Base-by-base conservation (phyloP, 1,140 invertebrate genomes). In the Amyelois transitella region DNA sequence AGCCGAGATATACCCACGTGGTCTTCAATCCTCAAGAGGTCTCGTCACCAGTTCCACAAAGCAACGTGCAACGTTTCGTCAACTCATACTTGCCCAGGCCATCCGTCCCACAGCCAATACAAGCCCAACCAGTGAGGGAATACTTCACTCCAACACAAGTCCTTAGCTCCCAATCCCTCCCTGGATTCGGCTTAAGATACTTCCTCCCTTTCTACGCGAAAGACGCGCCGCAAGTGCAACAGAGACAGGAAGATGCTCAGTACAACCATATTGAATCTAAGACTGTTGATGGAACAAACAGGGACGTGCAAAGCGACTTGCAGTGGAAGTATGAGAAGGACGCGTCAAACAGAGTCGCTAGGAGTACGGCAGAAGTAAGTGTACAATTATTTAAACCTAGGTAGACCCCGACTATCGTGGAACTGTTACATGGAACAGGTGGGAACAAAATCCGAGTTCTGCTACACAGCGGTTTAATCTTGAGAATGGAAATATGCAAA, bases 261-360 rank as follows among this genome's bases (percentile, higher is more conserved):
- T 60, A 73, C 17, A 87, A 87, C 63, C 64, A 81, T 7, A 66
- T 86, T 19, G 81, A 77, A 43, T 67, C 66, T 0, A 82, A 86
- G 66, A 66, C 77, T 21, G 58, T 81, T 1, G 64, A 55, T 22
- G 69, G 32, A 18, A 53, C 53, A 1, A 66, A 56, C 25, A 44
- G 60, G 20, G 77, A 84, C 24, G 69, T 73, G 6, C 55, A 60
- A 3, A 71, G 66, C 45, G 84, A 87, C 45, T 44, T 76, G 28
- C 70, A 80, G 43, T 87, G 84, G 84, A 71, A 84, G 56, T 73
- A 69, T 53, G 84, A 87, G 57, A 87, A 87, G 54, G 76, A 85
- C 44, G 53, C 70, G 6, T 59, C 78, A 6, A 78, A 60, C 44
- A 72, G 79, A 51, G 56, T 50, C 44, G 60, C 71, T n/a, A 81